Evolutionary conservation across 53 echinoderm and acorn worm genomes (phyloP).

Genomic region (Patiria pectinifera): DNA sequence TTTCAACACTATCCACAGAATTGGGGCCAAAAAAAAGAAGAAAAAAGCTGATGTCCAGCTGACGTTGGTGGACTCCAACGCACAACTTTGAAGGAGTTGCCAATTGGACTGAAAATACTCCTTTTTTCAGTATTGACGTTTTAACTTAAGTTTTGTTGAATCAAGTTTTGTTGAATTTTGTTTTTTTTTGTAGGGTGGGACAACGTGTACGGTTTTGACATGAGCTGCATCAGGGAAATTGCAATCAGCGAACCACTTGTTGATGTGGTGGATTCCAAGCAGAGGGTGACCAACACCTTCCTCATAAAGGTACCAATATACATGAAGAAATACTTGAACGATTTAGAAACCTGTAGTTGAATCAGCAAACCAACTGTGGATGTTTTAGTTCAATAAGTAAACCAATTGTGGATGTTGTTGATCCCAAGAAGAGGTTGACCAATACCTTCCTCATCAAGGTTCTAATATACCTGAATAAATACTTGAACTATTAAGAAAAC

Average conservation of each 20-base stretch:
- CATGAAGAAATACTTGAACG: not conserved
- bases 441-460: constrained; percentile 96
- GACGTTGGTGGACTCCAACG: no score
- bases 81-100: no score
- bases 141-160: not conserved
- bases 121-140: not conserved
- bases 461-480: not conserved
- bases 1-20: no score
- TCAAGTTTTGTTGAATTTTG: not conserved
- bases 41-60: no score
- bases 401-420: constrained; percentile 86
- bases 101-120: no score
- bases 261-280: constrained; percentile 93
- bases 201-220: constrained; percentile 82
- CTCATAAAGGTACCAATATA: constrained; percentile 83
- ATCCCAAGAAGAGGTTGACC: constrained; percentile 93
- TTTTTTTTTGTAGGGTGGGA: constrained; percentile 67
- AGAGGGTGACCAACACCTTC: constrained; percentile 90
- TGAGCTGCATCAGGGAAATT: constrained; percentile 81
- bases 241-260: constrained; percentile 79
- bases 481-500: no score
- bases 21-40: no score
- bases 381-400: constrained; percentile 47
- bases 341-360: not conserved
- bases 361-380: not conserved